Evolutionary conservation across 2,113 vertebrate genomes (phyloP), one percentile per base, ranked within the genome.

Genomic region (Ptilonorhynchus violaceus): DNA sequence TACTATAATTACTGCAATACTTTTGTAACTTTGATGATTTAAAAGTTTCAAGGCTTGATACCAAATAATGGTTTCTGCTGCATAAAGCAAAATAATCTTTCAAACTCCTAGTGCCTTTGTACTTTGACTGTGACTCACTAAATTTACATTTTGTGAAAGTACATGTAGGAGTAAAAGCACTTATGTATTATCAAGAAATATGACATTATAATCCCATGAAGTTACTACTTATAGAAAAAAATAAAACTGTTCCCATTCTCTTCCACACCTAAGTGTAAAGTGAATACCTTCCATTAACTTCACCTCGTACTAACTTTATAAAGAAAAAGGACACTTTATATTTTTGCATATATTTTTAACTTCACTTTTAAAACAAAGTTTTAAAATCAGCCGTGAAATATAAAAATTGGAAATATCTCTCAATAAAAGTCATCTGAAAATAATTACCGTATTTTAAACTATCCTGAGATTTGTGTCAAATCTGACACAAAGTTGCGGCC

Each of bases 101-200:
- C 95, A 74, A 97, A 95, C 49, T 72, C 95, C 69, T 27, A n/a
- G 77, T 56, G 86, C 94, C 91, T 94, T 92, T 75, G 84, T 92
- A 91, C 76, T 50, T 70, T 23, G 58, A 22, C 58, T 59, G 70
- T 98, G 97, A 98, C 95, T 98, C 97, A 98, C 74, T 85, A 82
- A 46, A 75, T 95, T 95, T 97, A 96, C 94, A 97, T 96, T 96
- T 91, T 95, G 81, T 95, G 75, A 96, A 96, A 92, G 95, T 73
- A 42, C 96, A 81, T 90, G 97, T 98, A 97, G 97, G 97, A 49
- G 92, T 97, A 97, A 97, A 96, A 93, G 96, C 96, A 96, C 95
- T 97, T 94, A 96, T 96, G 96, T 86, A 95, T 97, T 97, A 97
- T 94, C 92, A 94, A 81, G 94, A 84, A 95, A 96, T 67, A 96